Evolutionary conservation across 1,140 invertebrate genomes (phyloP), one percentile per base, ranked within the genome.

Genomic region (Scaptodrosophila lebanonensis): DNA sequence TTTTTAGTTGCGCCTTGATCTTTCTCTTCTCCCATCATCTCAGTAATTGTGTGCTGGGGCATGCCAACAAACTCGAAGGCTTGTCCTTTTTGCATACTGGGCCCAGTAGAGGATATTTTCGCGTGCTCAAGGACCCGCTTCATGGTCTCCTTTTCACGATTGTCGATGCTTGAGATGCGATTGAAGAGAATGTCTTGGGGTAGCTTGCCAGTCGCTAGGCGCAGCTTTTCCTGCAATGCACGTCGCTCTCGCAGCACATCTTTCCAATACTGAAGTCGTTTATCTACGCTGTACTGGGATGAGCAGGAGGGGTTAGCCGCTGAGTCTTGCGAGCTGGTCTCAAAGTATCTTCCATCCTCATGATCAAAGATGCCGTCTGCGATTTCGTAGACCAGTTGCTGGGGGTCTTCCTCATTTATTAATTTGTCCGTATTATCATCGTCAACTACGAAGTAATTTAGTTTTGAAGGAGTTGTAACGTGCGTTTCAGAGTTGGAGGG

Each of bases 181-280:
- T 63, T 54, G 4, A 56, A 32, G 11, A 66, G 51, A 12, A 83
- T 33, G 1, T 62, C 9, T 0, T 38, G 5, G 0, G 67, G 53
- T 3, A 7, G 3, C 3, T 66, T 60, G 4, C 35, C 52, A 2
- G 49, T 58, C 1, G 56, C 38, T 8, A 11, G 11, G 0, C 33
- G 35, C 12, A 85, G 36, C 8, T 36, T 63, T 0, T 33, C n/a
- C 11, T 66, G 59, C 18, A 83, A 13, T 0, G 35, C 15, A 1
- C 66, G 50, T 0, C 83, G 50, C 3, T 75, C 15, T 0, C 16
- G 33, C 2, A 85, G 38, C 60, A 71, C 59, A 7, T 64, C 39
- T 36, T 85, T 85, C 83, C 83, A 85, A 38, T 85, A 85, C 8
- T 68, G 20, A 11, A 85, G 36, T 4, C 83, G 66, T 3, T 16